These are phyloP conservation scores for Notospermus geniculatus DNA, from an alignment of 1,140 invertebrate species.

Conservation along the genomic window DNA sequence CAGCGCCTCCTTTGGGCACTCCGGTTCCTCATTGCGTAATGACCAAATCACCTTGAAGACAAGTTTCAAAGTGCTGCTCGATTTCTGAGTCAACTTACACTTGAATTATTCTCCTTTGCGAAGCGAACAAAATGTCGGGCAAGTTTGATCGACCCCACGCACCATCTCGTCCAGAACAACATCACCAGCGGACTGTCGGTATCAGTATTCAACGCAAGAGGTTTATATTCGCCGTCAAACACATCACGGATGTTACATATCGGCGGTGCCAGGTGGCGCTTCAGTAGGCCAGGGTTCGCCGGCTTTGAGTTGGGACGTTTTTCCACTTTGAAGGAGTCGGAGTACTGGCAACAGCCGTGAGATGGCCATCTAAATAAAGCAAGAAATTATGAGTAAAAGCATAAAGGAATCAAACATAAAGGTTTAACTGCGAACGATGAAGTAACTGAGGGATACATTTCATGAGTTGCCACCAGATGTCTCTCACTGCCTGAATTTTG, in stretches of 20 bases:
- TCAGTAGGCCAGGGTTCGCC: constrained; percentile 50
- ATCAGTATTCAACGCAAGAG: constrained; percentile 35
- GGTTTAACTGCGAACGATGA: too few species aligned
- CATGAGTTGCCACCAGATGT: too few species aligned
- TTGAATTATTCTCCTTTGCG: constrained; percentile 31
- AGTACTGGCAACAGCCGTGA: constrained; percentile 49
- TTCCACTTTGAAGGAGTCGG: constrained; percentile 45
- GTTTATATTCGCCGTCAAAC: constrained; percentile 49
- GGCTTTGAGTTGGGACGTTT: constrained; percentile 44
- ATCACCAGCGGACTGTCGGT: constrained; percentile 41
- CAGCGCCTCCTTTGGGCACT: too few species aligned
- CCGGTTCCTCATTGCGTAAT: too few species aligned
- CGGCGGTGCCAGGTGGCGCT: constrained; percentile 44
- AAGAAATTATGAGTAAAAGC: constrained; percentile 7
- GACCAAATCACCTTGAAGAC: too few species aligned
- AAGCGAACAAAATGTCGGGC: constrained; percentile 41
- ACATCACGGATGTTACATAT: constrained; percentile 49
- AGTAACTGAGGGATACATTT: too few species aligned
- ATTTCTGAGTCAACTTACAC: constrained; percentile 15
- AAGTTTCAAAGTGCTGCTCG: too few species aligned
- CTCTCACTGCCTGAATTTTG: too few species aligned
- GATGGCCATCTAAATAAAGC: constrained; percentile 42
- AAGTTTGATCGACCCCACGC: constrained; percentile 40
- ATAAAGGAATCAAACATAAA: too few species aligned
- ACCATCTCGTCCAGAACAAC: constrained; percentile 54